Conservation (phyloP, 1,140 invertebrate species). For the Aricia agestis region DNA sequence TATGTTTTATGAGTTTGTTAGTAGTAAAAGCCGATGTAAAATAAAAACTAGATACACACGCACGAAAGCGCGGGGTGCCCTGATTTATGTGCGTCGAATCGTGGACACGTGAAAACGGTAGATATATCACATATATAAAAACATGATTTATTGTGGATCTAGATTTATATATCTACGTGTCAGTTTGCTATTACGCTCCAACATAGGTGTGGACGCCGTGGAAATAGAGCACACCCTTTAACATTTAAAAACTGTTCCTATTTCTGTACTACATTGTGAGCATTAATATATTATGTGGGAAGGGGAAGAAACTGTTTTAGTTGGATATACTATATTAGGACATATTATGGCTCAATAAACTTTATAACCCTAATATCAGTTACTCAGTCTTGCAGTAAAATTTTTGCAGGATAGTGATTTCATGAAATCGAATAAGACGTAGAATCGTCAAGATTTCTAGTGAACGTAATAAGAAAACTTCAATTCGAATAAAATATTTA, state of each 20-base stretch:
- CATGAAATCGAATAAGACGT: too few species aligned
- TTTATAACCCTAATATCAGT: too few species aligned
- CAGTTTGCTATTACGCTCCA: conserved; percentile 44
- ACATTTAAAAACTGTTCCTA: conserved; percentile 46
- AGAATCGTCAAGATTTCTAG: too few species aligned
- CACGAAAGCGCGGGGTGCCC: conserved; percentile 24
- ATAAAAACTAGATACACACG: conserved; percentile 42
- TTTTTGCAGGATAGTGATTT: too few species aligned
- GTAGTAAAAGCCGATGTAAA: conserved; percentile 47
- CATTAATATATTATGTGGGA: not conserved
- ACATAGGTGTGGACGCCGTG: conserved; percentile 19
- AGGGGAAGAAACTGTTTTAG: not conserved
- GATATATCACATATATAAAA: not conserved
- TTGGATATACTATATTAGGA: too few species aligned
- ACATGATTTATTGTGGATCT: not conserved
- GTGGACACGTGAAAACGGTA: not conserved
- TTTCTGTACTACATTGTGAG: conserved; percentile 5
- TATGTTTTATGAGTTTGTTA: conserved; percentile 66
- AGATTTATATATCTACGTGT: conserved; percentile 31
- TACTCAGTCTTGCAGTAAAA: too few species aligned
- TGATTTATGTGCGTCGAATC: not conserved
- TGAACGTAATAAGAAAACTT: too few species aligned
- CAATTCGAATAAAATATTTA: too few species aligned
- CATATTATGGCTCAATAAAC: too few species aligned
- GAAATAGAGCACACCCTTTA: conserved; percentile 42